Evolutionary conservation across 1,140 invertebrate species (phyloP).

Genomic region (Danaus plexippus): DNA sequence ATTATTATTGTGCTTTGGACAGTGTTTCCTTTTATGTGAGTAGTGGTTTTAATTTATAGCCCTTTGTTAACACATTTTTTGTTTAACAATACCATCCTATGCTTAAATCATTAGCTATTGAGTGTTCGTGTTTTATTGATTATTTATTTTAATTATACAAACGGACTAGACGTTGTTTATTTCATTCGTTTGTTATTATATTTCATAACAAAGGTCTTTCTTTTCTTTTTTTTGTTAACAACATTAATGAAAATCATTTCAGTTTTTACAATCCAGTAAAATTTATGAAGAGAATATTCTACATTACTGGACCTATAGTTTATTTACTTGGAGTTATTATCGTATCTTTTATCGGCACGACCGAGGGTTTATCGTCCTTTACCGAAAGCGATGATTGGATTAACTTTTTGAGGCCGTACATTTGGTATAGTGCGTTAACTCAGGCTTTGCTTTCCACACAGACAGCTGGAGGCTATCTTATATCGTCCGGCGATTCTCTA

Average conservation of each 20-base stretch:
- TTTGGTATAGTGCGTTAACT: constrained; percentile 73
- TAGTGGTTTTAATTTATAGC: constrained; percentile 30
- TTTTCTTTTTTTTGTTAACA: not conserved
- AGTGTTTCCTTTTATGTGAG: constrained; percentile 55
- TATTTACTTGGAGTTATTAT: constrained; percentile 29
- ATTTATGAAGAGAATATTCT: constrained; percentile 48
- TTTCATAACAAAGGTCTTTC: not conserved
- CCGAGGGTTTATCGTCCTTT: constrained; percentile 17
- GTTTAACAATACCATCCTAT: constrained; percentile 30
- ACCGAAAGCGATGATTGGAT: constrained; percentile 25
- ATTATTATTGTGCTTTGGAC: constrained; percentile 49
- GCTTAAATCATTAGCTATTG: constrained; percentile 14
- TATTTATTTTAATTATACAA: constrained; percentile 10
- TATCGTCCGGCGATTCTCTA: constrained; percentile 72
- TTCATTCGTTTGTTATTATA: constrained; percentile 4
- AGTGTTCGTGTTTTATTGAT: constrained; percentile 13
- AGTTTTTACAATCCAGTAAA: constrained; percentile 60
- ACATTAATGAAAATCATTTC: constrained; percentile 30
- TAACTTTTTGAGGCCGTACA: constrained; percentile 30
- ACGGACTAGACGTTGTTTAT: not conserved
- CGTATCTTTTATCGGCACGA: constrained; percentile 23
- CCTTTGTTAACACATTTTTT: constrained; percentile 33
- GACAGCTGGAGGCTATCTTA: constrained; percentile 73
- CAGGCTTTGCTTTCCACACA: constrained; percentile 74
- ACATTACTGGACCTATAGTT: constrained; percentile 30